Conservation (phyloP, 2,888 invertebrate genomes). For the Drosophila eohydei region DNA sequence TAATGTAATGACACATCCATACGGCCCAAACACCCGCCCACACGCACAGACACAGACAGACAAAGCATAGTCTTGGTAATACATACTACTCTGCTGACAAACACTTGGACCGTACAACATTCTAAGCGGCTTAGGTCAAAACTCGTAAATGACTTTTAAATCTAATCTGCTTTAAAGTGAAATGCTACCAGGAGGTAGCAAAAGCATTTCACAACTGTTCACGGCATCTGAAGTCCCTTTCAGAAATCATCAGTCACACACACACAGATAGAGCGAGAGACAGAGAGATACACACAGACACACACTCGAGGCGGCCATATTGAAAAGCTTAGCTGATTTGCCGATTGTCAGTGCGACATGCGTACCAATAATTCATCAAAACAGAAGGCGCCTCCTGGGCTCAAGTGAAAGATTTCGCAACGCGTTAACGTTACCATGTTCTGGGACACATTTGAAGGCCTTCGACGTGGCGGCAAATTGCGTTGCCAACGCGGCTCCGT, state of each 20-base stretch:
- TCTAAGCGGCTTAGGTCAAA: constrained; percentile 74
- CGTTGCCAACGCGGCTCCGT: constrained; percentile 46
- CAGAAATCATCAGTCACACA: constrained; percentile 63
- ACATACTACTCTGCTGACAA: constrained; percentile 21
- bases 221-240: constrained; percentile 19
- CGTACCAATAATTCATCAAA: constrained; percentile 79
- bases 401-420: constrained; percentile 53
- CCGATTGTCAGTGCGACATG: constrained; percentile 78
- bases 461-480: constrained; percentile 80
- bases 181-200: constrained; percentile 6
- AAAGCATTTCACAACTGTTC: constrained; percentile 17
- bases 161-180: constrained; percentile 65
- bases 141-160: constrained; percentile 75
- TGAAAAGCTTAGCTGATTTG: constrained; percentile 71
- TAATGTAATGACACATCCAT: constrained; percentile 62
- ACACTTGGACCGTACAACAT: constrained; percentile 39
- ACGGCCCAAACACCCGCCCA: not conserved
- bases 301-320: constrained; percentile 41
- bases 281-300: constrained; percentile 1
- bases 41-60: not conserved
- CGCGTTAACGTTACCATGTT: constrained; percentile 47
- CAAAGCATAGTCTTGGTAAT: constrained; percentile 16
- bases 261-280: not conserved
- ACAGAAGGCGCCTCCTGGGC: constrained; percentile 62
- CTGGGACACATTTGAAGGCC: constrained; percentile 61